A percentile compares a stretch with the other conserved stretches of the same genome.
Conservation (phyloP, 92 coral and sea anemone species). For the Metridium senile region DNA sequence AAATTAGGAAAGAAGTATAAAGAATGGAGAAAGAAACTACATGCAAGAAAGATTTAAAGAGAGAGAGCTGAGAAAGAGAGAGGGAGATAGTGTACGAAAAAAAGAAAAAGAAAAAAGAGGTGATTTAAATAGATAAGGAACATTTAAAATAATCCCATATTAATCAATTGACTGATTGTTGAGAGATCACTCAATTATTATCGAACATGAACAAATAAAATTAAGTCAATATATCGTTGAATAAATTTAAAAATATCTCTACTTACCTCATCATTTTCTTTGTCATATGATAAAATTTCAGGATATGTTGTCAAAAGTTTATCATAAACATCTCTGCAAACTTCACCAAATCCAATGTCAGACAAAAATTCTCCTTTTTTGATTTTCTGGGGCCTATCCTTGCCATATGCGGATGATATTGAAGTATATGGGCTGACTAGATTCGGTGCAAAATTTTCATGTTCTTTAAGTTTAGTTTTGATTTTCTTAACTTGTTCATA, state of each 20-base stretch:
- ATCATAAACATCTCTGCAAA: conserved; percentile 43
- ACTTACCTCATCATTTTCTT: conserved; percentile 4
- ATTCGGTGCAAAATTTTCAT: neutral
- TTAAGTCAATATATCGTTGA: no score
- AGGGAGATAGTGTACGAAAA: no score
- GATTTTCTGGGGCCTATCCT: conserved; percentile 1
- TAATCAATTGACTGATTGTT: no score
- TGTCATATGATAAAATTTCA: neutral
- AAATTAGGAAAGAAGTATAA: no score
- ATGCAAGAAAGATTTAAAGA: no score
- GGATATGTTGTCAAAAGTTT: conserved; percentile 16
- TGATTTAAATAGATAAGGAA: no score
- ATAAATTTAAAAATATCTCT: neutral
- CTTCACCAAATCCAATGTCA: conserved; percentile 40
- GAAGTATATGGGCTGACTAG: neutral
- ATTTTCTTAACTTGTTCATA: neutral
- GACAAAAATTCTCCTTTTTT: conserved; percentile 52
- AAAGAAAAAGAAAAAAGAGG: no score
- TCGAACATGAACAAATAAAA: no score
- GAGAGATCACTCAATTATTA: no score
- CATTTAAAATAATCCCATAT: no score
- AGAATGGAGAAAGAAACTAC: no score
- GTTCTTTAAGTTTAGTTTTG: neutral
- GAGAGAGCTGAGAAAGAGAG: no score
- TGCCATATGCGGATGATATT: neutral